These are phyloP conservation scores for Plotosus lineatus DNA, from an alignment of 2,113 vertebrate genomes.

Conservation along the genomic window DNA sequence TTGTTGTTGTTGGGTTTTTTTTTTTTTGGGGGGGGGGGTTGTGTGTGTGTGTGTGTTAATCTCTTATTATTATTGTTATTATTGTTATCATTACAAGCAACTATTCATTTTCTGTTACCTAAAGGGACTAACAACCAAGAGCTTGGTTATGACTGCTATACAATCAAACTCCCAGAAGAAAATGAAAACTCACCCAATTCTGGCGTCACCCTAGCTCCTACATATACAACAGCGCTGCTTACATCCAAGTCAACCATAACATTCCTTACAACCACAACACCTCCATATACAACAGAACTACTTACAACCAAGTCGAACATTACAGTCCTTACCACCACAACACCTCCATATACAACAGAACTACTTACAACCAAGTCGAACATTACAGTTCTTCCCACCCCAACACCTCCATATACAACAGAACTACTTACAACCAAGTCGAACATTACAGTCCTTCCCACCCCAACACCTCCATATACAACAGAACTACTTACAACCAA, in stretches of 20 bases:
- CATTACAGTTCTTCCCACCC: neutral
- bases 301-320: neutral
- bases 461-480: neutral
- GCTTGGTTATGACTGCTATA: neutral
- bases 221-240: too few relatives aligned
- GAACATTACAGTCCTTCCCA: neutral
- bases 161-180: neutral
- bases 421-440: neutral
- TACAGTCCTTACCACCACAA: neutral
- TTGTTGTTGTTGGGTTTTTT: neutral
- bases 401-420: neutral
- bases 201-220: too few relatives aligned
- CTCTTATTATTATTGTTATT: neutral
- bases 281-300: neutral
- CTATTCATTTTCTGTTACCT: neutral
- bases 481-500: neutral
- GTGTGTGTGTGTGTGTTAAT: too few relatives aligned
- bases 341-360: neutral
- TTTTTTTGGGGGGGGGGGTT: too few relatives aligned
- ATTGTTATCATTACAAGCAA: neutral
- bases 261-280: neutral
- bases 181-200: too few relatives aligned
- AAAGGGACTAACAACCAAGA: neutral
- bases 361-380: neutral
- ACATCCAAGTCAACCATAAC: too few relatives aligned